Evolutionary conservation across 2,113 vertebrate genomes (phyloP).

Genomic region (mouse (Mus musculus)): GRCm39 chr9:111907501-111908000

Average conservation of each 20-base stretch:
- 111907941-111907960: background rate
- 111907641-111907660: background rate
- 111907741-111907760: background rate
- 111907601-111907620: background rate
- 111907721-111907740: background rate
- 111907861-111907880: conserved; percentile 26
- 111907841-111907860: background rate
- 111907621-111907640: background rate
- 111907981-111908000: background rate
- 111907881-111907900: background rate
- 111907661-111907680: background rate
- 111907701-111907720: background rate
- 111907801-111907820: conserved; percentile 47
- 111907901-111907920: background rate
- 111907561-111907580: background rate
- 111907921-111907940: background rate
- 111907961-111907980: background rate
- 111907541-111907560: background rate
- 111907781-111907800: conserved; percentile 34
- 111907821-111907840: background rate
- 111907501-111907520: background rate
- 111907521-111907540: background rate
- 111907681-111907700: background rate
- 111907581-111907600: background rate
- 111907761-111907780: conserved; percentile 2